Percentiles rank a stretch among this genome's conserved stretches.
These are phyloP conservation scores for Thymelicus sylvestris DNA, from an alignment of 2,888 invertebrate genomes.

Conservation along the genomic window DNA sequence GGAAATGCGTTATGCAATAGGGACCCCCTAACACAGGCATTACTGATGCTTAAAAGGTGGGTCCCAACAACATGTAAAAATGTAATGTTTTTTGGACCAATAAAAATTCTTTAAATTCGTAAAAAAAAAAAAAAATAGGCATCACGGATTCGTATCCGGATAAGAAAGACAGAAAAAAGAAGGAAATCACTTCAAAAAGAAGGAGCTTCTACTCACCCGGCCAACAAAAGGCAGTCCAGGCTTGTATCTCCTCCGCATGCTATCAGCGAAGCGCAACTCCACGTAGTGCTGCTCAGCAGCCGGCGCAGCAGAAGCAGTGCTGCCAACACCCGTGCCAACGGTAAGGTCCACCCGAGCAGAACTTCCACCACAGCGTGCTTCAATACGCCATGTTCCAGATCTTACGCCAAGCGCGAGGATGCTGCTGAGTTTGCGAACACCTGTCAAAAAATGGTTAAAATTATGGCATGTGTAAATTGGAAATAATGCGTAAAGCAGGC, in stretches of 20 bases:
- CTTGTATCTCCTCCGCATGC: constrained; percentile 87
- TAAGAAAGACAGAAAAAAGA: too few relatives aligned
- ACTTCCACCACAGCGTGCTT: constrained; percentile 79
- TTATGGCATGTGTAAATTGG: neutral
- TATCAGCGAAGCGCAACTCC: constrained; percentile 86
- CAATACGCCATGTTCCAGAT: constrained; percentile 85
- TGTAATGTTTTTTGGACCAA: too few relatives aligned
- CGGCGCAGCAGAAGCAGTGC: constrained; percentile 81
- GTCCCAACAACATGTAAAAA: too few relatives aligned
- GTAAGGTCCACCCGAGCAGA: constrained; percentile 84
- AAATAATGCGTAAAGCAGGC: too few relatives aligned
- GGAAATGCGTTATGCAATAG: too few relatives aligned
- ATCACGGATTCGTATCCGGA: too few relatives aligned
- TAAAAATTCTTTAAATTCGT: too few relatives aligned
- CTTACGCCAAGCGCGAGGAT: constrained; percentile 83
- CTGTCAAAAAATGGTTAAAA: constrained; percentile 54
- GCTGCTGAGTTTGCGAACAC: constrained; percentile 84
- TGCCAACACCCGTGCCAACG: constrained; percentile 73
- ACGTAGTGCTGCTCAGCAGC: constrained; percentile 88
- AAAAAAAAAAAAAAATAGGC: too few relatives aligned
- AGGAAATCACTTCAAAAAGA: too few relatives aligned
- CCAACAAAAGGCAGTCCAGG: constrained; percentile 88
- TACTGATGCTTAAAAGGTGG: too few relatives aligned
- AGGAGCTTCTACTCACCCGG: constrained; percentile 74
- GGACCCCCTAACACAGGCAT: too few relatives aligned